Evolutionary conservation across 30 jellyfish, hydroid and myxozoan genomes (phyloP).

Genomic region (Catostylus mosaicus): DNA sequence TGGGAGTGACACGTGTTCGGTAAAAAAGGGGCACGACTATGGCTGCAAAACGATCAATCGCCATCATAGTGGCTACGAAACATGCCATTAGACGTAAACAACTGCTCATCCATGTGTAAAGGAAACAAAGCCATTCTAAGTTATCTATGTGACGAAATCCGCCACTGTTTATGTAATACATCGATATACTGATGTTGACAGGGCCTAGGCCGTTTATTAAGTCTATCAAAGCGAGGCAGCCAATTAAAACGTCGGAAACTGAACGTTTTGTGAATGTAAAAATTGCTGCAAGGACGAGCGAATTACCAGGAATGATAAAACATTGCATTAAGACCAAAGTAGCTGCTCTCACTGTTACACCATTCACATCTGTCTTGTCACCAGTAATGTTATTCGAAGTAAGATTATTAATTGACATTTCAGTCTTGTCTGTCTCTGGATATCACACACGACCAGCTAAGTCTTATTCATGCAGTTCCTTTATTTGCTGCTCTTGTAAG

Average conservation of each 20-base stretch:
- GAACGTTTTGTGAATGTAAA: conserved; percentile 30
- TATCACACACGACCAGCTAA: too few relatives aligned
- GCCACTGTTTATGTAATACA: conserved; percentile 32
- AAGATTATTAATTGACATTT: not conserved
- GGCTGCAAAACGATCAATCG: conserved; percentile 72
- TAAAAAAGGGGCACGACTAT: conserved; percentile 65
- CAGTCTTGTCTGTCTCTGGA: too few relatives aligned
- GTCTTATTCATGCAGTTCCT: too few relatives aligned
- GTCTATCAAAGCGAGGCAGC: conserved; percentile 73
- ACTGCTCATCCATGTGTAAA: conserved; percentile 60
- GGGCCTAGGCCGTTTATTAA: conserved; percentile 81
- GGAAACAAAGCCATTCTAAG: conserved; percentile 38
- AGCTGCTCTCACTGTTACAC: conserved; percentile 49
- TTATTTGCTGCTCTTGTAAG: too few relatives aligned
- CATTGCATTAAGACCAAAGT: conserved; percentile 56
- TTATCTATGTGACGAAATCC: conserved; percentile 31
- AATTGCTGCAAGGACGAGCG: conserved; percentile 48
- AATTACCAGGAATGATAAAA: conserved; percentile 62
- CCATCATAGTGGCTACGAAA: conserved; percentile 70
- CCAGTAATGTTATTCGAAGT: not conserved
- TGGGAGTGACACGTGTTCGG: conserved; percentile 49
- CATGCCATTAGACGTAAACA: conserved; percentile 63
- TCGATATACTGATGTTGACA: conserved; percentile 56
- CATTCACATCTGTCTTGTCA: not conserved
- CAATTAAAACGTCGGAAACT: conserved; percentile 66